Percentiles rank a stretch among this genome's conserved stretches.
Evolutionary conservation across 2,888 invertebrate species (phyloP).

Genomic region (Tromatobia lineatoria): DNA sequence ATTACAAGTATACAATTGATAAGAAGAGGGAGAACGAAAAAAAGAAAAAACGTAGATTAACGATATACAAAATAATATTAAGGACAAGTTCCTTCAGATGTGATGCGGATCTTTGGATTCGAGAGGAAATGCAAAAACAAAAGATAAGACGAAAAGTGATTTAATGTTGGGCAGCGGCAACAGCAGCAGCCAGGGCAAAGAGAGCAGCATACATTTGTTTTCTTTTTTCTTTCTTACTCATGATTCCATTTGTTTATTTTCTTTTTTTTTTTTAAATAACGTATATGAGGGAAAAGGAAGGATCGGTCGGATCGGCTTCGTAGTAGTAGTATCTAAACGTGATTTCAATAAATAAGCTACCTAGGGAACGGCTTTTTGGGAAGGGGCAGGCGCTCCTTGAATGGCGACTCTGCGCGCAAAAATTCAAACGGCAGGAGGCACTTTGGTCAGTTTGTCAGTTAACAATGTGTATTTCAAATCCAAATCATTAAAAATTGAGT

Average conservation of each 20-base stretch:
- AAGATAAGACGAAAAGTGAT: constrained; percentile 8
- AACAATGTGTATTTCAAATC: neutral
- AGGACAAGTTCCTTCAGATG: constrained; percentile 63
- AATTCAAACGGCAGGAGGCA: constrained; percentile 64
- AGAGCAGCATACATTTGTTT: constrained; percentile 62
- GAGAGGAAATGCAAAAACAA: constrained; percentile 42
- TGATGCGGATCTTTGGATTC: constrained; percentile 63
- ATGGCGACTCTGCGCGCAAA: constrained; percentile 77
- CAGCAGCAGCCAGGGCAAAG: constrained; percentile 64
- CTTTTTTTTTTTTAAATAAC: constrained; percentile 63
- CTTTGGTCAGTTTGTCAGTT: constrained; percentile 43
- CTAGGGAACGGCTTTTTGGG: constrained; percentile 79
- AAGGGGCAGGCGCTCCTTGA: constrained; percentile 79
- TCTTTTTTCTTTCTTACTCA: constrained; percentile 39
- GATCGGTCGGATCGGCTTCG: constrained; percentile 71
- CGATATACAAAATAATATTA: constrained; percentile 29
- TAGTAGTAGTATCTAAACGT: constrained; percentile 78
- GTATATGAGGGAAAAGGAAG: constrained; percentile 71
- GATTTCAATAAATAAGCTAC: constrained; percentile 85
- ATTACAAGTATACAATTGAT: constrained; percentile 42
- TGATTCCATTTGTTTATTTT: constrained; percentile 24
- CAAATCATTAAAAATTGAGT: constrained; percentile 7
- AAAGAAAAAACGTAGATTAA: constrained; percentile 36
- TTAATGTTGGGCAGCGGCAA: constrained; percentile 52
- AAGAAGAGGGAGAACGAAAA: constrained; percentile 19